Base-by-base conservation (phyloP, 1,140 invertebrate species). In the Drosophila obscura region DNA sequence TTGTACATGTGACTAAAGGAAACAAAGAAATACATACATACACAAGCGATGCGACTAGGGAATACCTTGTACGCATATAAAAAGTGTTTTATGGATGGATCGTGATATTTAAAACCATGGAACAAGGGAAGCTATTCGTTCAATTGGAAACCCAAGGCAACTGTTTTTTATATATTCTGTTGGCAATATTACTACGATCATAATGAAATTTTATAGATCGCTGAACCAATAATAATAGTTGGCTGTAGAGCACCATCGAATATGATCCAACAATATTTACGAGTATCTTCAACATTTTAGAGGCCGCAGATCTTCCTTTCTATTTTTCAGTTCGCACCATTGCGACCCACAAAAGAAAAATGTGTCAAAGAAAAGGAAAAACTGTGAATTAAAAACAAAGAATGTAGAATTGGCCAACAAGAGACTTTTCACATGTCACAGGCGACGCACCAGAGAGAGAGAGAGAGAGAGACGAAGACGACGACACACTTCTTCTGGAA, bases 311-410 rank as follows among this genome's bases (percentile, higher is more conserved):
- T 24, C 22, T 24, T 24, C 22, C 22, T 24, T 24, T 24, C 19
- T 19, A 19, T 24, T 4, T 24, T 24, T 24, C 22, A 4, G 22
- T 24, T 4, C 19, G 19, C 9, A 39, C 11, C 11, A 39, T 5
- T 39, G 35, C 35, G 35, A 15, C 19, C 22, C 35, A 22, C 48
- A 39, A 59, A 79, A 43, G 45, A 69, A 83, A 83, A 76, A 77
- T 80, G 63, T 83, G 80, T 84, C 66, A 80, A 49, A 73, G 58
- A 46, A 41, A 63, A 64, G 59, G 50, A 57, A 73, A 73, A 50
- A 61, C 68, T 55, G 9, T 56, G 49, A 11, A 13, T 2, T 39
- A 39, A 1, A 51, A 56, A 71, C 19, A 79, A 71, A 83, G 61
- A 83, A 83, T 83, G 80, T 41, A 45, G 46, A 72, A 72, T 59